Conservation (phyloP, 2,888 invertebrate species). For the Neoascia interrupta region DNA sequence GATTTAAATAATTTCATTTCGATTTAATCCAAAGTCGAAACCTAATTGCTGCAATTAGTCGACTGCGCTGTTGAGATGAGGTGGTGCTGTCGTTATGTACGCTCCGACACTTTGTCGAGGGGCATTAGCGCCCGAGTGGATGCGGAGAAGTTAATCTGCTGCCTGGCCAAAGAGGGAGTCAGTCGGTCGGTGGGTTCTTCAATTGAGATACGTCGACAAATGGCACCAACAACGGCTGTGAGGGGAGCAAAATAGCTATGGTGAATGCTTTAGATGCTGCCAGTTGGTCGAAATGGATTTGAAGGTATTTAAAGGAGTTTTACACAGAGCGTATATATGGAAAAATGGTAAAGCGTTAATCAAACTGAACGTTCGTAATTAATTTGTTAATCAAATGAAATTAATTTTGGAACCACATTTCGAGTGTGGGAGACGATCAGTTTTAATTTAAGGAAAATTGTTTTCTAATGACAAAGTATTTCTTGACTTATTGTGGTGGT, state of each 20-base stretch:
- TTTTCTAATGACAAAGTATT: too few relatives aligned
- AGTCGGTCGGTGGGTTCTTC: not conserved
- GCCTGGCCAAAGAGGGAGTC: not conserved
- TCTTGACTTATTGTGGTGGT: too few relatives aligned
- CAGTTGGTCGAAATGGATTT: constrained; percentile 18
- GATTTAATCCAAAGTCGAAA: constrained; percentile 55
- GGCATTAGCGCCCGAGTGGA: not conserved
- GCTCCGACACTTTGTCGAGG: constrained; percentile 10
- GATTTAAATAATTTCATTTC: constrained; percentile 63
- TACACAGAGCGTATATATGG: too few relatives aligned
- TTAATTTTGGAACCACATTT: constrained; percentile 1
- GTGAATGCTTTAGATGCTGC: constrained; percentile 8
- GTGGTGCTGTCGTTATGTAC: constrained; percentile 31
- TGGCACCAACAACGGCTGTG: constrained; percentile 4
- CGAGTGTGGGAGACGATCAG: not conserved
- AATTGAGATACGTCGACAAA: constrained; percentile 45
- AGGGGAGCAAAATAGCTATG: not conserved
- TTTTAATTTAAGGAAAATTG: too few relatives aligned
- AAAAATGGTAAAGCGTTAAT: constrained; percentile 34
- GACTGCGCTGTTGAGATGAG: constrained; percentile 25
- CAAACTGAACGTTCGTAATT: constrained; percentile 27
- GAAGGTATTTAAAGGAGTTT: constrained; percentile 15
- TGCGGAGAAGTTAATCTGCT: constrained; percentile 33
- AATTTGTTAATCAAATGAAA: constrained; percentile 15
- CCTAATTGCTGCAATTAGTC: constrained; percentile 62